Conservation (phyloP, 2,888 invertebrate species). For the Noctua janthe region DNA sequence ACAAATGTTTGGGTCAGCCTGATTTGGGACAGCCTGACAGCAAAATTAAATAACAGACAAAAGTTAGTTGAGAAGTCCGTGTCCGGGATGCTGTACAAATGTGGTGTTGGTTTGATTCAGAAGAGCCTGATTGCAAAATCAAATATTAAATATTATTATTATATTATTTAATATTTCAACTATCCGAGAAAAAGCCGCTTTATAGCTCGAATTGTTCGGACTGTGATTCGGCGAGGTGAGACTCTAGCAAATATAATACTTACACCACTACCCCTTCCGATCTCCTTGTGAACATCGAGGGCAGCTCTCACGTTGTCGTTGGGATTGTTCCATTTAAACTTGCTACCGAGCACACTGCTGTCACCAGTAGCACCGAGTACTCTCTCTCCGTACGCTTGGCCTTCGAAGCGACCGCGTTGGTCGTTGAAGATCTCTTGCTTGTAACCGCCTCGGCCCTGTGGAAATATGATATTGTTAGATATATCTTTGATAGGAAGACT, state of each 20-base stretch:
- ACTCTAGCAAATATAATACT: conserved; percentile 54
- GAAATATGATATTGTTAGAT: not conserved
- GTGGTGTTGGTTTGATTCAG: not conserved
- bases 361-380: conserved; percentile 77
- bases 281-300: conserved; percentile 76
- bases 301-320: conserved; percentile 75
- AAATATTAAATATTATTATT: too few species aligned
- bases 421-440: conserved; percentile 82
- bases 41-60: too few species aligned
- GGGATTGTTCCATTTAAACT: conserved; percentile 75
- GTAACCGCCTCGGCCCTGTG: conserved; percentile 81
- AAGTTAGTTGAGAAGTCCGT: too few species aligned
- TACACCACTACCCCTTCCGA: conserved; percentile 78
- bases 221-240: too few species aligned
- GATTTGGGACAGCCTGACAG: too few species aligned
- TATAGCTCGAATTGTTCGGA: not conserved
- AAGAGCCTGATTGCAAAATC: not conserved
- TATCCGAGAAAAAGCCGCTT: not conserved
- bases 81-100: not conserved
- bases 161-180: not conserved
- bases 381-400: conserved; percentile 76
- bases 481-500: rapidly evolving
- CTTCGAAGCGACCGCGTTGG: conserved; percentile 76
- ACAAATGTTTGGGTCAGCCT: too few species aligned
- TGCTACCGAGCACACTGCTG: conserved; percentile 77